A percentile compares a stretch with the other conserved stretches of the same genome.
Conservation (phyloP, 2,888 invertebrate species). For the Epinotia ramella region DNA sequence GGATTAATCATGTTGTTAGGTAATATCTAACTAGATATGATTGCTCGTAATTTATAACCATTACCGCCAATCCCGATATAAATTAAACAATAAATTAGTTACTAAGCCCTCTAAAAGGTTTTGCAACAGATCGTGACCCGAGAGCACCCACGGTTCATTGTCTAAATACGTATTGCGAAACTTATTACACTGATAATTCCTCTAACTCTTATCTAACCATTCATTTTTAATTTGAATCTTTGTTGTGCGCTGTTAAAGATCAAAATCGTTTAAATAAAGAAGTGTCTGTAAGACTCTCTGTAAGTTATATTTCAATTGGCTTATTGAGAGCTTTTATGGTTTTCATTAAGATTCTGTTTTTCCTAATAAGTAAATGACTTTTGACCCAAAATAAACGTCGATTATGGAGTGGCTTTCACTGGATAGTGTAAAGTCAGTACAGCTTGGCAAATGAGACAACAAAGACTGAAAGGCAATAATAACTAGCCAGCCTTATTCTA, state of each 20-base stretch:
- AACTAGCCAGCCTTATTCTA: background rate
- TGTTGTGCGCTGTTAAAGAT: background rate
- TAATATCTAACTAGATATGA: constrained; percentile 27
- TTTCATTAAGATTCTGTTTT: constrained; percentile 39
- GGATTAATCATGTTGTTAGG: constrained; percentile 11
- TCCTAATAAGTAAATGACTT: constrained; percentile 32
- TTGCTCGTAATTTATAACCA: constrained; percentile 36
- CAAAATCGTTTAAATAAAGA: background rate
- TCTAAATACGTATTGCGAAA: constrained; percentile 48
- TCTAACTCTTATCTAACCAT: constrained; percentile 4
- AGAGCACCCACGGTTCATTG: constrained; percentile 55
- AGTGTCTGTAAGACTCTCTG: background rate
- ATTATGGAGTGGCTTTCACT: constrained; percentile 28
- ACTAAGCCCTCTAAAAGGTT: constrained; percentile 39
- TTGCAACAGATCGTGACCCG: constrained; percentile 50
- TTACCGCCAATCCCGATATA: constrained; percentile 33
- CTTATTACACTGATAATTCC: constrained; percentile 28
- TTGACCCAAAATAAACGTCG: constrained; percentile 26
- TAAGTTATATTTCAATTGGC: constrained; percentile 13
- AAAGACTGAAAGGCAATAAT: background rate
- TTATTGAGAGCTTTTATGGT: constrained; percentile 28
- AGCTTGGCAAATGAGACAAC: too few species aligned
- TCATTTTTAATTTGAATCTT: background rate
- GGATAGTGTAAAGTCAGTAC: constrained; percentile 4
- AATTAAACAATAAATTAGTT: constrained; percentile 44